Percentiles rank a stretch among this genome's conserved stretches.
These are phyloP conservation scores for Phataginus tricuspis DNA, from an alignment of 2,797 vertebrate species.

Conservation along the genomic window DNA sequence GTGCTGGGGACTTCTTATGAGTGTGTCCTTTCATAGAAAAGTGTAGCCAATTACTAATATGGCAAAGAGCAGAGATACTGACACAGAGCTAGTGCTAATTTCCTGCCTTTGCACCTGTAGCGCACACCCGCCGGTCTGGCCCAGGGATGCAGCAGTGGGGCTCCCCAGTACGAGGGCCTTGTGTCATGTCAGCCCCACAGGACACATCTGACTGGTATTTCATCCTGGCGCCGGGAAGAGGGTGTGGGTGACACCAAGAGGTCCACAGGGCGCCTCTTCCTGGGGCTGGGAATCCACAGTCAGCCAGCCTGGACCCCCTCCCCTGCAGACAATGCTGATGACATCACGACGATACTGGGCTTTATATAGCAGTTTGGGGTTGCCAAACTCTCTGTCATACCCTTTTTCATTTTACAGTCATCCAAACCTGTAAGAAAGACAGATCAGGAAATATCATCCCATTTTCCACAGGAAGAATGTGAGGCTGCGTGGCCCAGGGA, in stretches of 20 bases:
- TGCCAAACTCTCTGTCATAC: slow-evolving; percentile 9
- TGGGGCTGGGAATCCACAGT: neutral
- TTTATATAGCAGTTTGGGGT: neutral
- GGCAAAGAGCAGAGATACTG: slow-evolving; percentile 42
- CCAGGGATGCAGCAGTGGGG: rapidly evolving
- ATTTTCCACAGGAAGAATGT: slow-evolving; percentile 22
- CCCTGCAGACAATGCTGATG: neutral
- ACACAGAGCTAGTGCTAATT: slow-evolving; percentile 45
- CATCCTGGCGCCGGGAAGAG: slow-evolving; percentile 30
- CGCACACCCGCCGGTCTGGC: neutral
- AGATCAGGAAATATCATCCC: neutral
- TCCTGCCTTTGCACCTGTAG: slow-evolving; percentile 57
- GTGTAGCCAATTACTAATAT: neutral
- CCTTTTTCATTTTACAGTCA: neutral
- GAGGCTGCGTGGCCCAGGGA: neutral
- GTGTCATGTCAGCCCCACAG: neutral
- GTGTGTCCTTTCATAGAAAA: neutral
- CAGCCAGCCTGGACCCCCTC: neutral
- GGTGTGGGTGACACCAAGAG: neutral
- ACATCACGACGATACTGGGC: neutral
- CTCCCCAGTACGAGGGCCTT: neutral
- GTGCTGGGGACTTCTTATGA: neutral
- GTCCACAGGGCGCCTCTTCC: neutral
- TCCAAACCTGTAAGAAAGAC: neutral
- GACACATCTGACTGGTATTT: neutral